Conservation (phyloP, 2,888 invertebrate genomes). For the Sesamia inferens region DNA sequence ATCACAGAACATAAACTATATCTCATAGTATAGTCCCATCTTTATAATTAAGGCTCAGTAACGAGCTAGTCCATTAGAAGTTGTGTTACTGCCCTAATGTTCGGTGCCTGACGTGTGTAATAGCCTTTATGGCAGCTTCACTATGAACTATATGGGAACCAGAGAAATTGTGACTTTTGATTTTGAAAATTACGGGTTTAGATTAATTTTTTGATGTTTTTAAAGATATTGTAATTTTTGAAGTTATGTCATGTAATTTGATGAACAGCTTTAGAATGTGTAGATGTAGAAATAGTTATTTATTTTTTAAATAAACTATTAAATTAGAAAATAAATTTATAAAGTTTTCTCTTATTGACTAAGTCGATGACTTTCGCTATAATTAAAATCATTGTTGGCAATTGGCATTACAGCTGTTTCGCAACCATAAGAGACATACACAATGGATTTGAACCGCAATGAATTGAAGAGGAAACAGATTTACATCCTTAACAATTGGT, state of each 20-base stretch:
- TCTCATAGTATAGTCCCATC: conserved; percentile 67
- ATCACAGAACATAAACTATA: conserved; percentile 21
- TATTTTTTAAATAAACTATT: no score
- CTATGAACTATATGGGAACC: conserved; percentile 62
- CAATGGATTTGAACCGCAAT: background rate
- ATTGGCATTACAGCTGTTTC: background rate
- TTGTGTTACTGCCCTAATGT: conserved; percentile 79
- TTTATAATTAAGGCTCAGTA: conserved; percentile 80
- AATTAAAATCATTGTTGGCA: background rate
- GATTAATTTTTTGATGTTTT: conserved; percentile 30
- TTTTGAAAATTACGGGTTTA: conserved; percentile 42
- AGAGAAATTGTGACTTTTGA: conserved; percentile 43
- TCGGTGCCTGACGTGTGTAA: conserved; percentile 74
- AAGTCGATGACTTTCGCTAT: no score
- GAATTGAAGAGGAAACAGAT: conserved; percentile 11
- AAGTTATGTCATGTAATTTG: background rate
- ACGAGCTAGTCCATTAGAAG: conserved; percentile 77
- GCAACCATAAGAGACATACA: background rate
- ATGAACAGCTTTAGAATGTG: background rate
- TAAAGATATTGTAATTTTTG: conserved; percentile 11
- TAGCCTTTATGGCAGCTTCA: conserved; percentile 66
- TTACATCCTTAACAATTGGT: conserved; percentile 11
- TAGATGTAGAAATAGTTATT: no score
- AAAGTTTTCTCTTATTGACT: background rate
- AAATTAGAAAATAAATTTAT: no score